Conservation (phyloP, 1,140 invertebrate species). For the Heliconius congener region DNA sequence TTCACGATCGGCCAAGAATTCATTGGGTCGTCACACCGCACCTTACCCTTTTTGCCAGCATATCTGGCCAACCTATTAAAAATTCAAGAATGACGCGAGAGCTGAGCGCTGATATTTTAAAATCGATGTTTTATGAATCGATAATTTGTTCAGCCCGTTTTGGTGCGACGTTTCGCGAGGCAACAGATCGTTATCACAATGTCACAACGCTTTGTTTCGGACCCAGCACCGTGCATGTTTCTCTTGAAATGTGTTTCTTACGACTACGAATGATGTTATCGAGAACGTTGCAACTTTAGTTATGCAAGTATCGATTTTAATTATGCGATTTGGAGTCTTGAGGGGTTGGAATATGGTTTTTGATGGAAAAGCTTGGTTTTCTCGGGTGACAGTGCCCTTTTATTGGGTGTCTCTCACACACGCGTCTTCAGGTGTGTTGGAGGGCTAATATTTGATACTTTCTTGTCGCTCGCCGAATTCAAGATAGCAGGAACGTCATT, state of each 20-base stretch:
- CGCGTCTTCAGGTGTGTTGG: conserved; percentile 73
- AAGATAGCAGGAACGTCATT: conserved; percentile 31
- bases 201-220: conserved; percentile 79
- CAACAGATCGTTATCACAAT: conserved; percentile 76
- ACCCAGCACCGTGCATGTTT: conserved; percentile 72
- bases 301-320: conserved; percentile 39
- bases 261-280: conserved; percentile 73
- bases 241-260: conserved; percentile 79
- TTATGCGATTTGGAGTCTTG: conserved; percentile 48
- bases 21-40: conserved; percentile 23
- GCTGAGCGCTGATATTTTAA: conserved; percentile 76
- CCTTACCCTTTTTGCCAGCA: conserved; percentile 35
- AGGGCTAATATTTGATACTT: conserved; percentile 79
- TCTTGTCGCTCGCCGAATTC: conserved; percentile 66
- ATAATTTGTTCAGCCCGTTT: conserved; percentile 79
- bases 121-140: conserved; percentile 81
- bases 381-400: conserved; percentile 18
- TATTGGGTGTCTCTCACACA: conserved; percentile 54
- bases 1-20: conserved; percentile 33
- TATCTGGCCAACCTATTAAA: conserved; percentile 65
- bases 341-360: conserved; percentile 36
- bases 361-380: background rate
- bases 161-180: conserved; percentile 76
- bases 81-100: conserved; percentile 69
- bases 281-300: conserved; percentile 59